These are phyloP conservation scores for Hetaerina titia DNA, from an alignment of 2,888 invertebrate species.

Conservation along the genomic window DNA sequence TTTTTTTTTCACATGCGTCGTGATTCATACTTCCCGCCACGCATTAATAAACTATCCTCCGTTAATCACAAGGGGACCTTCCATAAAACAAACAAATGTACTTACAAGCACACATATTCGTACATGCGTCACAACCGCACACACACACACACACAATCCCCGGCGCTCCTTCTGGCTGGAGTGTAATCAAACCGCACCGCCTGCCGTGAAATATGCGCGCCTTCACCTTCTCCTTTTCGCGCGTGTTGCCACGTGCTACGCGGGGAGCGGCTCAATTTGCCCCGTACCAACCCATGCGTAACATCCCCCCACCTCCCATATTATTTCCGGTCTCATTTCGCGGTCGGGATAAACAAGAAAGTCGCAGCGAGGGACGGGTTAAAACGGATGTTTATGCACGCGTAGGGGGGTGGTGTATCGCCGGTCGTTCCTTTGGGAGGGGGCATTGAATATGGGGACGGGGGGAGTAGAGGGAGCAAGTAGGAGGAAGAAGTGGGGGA, in stretches of 20 bases:
- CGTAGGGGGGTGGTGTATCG: background rate
- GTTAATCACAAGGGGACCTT: background rate
- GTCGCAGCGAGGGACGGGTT: too few species aligned
- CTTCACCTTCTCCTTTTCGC: background rate
- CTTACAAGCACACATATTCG: background rate
- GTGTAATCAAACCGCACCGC: background rate
- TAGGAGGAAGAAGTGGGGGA: background rate
- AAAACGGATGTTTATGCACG: background rate
- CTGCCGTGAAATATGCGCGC: conserved; percentile 18
- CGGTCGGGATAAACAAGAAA: background rate
- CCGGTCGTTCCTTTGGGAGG: background rate
- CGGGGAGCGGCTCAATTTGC: background rate
- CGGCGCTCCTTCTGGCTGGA: background rate
- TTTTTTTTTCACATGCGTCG: background rate
- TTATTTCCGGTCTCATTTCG: background rate
- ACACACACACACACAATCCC: too few species aligned
- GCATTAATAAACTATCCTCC: background rate
- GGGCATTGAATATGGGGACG: background rate
- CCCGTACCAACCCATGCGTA: background rate
- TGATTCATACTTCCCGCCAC: background rate
- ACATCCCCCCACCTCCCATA: background rate
- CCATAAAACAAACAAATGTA: background rate
- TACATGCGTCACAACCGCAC: background rate
- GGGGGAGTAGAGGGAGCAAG: background rate
- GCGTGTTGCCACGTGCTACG: background rate